A percentile compares a stretch with the other conserved stretches of the same genome.
Conservation (phyloP, 2,797 vertebrate genomes). For the Bradypodion ventrale region DNA sequence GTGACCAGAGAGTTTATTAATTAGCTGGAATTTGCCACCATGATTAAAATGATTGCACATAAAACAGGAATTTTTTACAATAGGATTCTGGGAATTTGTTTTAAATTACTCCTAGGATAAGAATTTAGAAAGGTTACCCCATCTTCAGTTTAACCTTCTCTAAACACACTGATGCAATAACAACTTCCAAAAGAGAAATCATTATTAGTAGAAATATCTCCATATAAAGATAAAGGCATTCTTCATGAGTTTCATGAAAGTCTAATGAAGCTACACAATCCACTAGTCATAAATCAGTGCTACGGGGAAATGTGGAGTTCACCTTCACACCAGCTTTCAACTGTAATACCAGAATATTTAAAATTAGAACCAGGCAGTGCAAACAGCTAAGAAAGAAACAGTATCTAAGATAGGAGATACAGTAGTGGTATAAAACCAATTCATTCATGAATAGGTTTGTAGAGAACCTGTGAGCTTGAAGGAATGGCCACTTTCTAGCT, state of each 20-base stretch:
- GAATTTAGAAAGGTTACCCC: not conserved
- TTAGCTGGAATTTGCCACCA: too few relatives aligned
- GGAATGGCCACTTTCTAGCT: not conserved
- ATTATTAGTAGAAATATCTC: constrained; percentile 3
- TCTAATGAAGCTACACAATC: constrained; percentile 26
- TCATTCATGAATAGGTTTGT: not conserved
- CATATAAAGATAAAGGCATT: not conserved
- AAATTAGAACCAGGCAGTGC: not conserved
- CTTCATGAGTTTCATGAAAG: constrained; percentile 21
- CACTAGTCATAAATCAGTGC: constrained; percentile 9
- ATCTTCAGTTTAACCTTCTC: not conserved
- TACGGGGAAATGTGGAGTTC: constrained; percentile 10
- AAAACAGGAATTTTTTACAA: too few relatives aligned
- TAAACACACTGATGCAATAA: not conserved
- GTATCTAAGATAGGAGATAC: not conserved
- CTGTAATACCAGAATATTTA: not conserved
- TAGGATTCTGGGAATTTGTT: not conserved
- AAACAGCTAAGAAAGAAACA: not conserved
- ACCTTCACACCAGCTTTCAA: constrained; percentile 4
- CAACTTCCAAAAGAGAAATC: not conserved
- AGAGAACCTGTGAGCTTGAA: not conserved
- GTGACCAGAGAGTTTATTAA: too few relatives aligned
- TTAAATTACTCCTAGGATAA: not conserved
- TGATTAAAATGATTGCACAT: too few relatives aligned
- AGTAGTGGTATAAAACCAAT: not conserved